Evolutionary conservation across 2,888 invertebrate species (phyloP).

Genomic region (Meiosimyza platycephala): DNA sequence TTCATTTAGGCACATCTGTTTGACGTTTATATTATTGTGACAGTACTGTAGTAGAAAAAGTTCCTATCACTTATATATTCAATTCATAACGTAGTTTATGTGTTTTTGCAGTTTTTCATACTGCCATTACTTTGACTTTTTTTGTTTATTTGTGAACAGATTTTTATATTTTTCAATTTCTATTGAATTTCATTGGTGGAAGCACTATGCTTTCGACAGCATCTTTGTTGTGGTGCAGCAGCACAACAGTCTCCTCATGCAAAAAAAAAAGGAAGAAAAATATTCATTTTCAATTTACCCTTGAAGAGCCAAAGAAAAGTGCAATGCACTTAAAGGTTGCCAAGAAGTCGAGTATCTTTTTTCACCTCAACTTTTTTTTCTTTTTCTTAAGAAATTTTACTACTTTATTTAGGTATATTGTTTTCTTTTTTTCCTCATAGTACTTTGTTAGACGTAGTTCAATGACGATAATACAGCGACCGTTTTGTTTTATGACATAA

Average conservation of each 20-base stretch:
- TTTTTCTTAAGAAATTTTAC: too few species aligned
- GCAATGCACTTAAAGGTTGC: conserved; percentile 12
- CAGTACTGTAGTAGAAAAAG: neutral
- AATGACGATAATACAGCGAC: too few species aligned
- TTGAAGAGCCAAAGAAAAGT: conserved; percentile 21
- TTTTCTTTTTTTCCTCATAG: too few species aligned
- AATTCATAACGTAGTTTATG: conserved; percentile 20
- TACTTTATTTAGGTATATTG: too few species aligned
- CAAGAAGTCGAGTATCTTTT: neutral
- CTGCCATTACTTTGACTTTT: neutral
- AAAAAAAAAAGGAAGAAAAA: too few species aligned
- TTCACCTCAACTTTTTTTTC: too few species aligned
- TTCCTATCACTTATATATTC: conserved; percentile 16
- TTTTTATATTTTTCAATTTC: neutral
- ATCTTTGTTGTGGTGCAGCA: conserved; percentile 4
- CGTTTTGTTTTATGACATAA: too few species aligned
- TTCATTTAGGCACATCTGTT: too few species aligned
- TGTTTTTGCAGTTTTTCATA: conserved; percentile 1
- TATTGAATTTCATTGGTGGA: neutral
- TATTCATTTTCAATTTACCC: conserved; percentile 16
- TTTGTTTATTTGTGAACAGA: neutral
- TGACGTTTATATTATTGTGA: too few species aligned
- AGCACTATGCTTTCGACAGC: conserved; percentile 6
- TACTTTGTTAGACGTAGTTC: too few species aligned
- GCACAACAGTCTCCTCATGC: neutral